Evolutionary conservation across 2,797 vertebrate genomes (phyloP).

Genomic region (Cirrhinus molitorella): DNA sequence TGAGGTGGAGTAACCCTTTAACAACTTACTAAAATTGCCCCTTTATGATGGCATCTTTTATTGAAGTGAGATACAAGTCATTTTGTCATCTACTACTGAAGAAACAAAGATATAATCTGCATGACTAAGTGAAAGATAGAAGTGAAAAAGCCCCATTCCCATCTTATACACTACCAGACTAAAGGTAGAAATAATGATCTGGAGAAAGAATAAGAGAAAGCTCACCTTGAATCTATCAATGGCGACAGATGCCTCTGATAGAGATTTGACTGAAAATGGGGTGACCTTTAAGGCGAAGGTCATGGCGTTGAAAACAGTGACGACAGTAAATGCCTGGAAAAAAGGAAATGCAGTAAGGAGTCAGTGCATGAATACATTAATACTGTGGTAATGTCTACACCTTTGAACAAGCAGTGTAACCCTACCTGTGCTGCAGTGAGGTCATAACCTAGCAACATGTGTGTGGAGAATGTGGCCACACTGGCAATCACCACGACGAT

Average conservation of each 20-base stretch:
- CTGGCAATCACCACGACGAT: slow-evolving; percentile 94
- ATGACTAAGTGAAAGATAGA: neutral
- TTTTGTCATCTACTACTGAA: no score
- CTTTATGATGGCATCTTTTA: no score
- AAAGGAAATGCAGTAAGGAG: neutral
- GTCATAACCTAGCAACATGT: slow-evolving; percentile 91
- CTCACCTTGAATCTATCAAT: slow-evolving; percentile 92
- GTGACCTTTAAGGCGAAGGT: slow-evolving; percentile 96
- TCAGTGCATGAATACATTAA: neutral
- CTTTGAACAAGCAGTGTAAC: neutral
- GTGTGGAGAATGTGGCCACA: slow-evolving; percentile 90
- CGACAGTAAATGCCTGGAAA: slow-evolving; percentile 91
- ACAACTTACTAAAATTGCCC: no score
- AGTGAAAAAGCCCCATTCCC: neutral
- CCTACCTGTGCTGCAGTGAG: slow-evolving; percentile 90
- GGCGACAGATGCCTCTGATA: slow-evolving; percentile 91
- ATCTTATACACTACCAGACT: neutral
- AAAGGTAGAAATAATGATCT: neutral
- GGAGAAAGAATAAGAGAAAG: slow-evolving; percentile 15
- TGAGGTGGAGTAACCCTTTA: no score
- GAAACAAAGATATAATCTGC: slow-evolving; percentile 6
- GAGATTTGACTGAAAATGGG: slow-evolving; percentile 92
- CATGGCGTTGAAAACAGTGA: slow-evolving; percentile 95
- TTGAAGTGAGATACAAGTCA: no score
- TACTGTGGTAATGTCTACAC: neutral